A percentile compares a stretch with the other conserved stretches of the same genome.
Evolutionary conservation across 2,113 vertebrate genomes (phyloP).

Genomic region (Struthio camelus): DNA sequence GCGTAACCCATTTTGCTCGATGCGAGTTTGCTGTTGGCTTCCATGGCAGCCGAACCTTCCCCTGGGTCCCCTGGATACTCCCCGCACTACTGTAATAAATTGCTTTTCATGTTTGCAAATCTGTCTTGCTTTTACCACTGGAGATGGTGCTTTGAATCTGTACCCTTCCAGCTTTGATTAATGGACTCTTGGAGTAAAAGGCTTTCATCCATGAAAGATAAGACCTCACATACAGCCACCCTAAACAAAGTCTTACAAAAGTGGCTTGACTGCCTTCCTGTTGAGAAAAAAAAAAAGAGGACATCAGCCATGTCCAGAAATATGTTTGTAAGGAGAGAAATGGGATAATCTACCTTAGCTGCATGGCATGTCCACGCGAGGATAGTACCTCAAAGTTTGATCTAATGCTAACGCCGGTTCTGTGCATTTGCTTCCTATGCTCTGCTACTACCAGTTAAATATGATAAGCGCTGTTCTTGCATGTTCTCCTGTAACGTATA

Average conservation of each 20-base stretch:
- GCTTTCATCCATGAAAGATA: background rate
- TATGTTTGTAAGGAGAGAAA: background rate
- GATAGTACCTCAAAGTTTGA: background rate
- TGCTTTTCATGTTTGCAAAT: background rate
- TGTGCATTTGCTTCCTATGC: background rate
- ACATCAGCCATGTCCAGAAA: background rate
- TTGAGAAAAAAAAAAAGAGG: background rate
- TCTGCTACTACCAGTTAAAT: background rate
- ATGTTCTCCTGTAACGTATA: background rate
- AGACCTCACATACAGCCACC: background rate
- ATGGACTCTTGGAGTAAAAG: background rate
- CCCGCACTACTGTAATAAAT: background rate
- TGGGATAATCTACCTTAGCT: too few species aligned
- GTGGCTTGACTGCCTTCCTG: background rate
- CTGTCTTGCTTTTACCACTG: background rate
- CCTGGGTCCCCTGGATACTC: background rate
- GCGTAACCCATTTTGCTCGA: background rate
- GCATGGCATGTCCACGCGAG: background rate
- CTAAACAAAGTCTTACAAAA: background rate
- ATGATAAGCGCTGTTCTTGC: background rate
- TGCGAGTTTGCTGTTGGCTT: background rate
- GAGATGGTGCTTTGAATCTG: background rate
- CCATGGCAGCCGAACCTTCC: background rate
- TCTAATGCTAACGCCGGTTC: background rate
- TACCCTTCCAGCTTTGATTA: background rate